Base-by-base conservation (phyloP, 2,113 vertebrate species). In the Uropsilus gracilis region DNA sequence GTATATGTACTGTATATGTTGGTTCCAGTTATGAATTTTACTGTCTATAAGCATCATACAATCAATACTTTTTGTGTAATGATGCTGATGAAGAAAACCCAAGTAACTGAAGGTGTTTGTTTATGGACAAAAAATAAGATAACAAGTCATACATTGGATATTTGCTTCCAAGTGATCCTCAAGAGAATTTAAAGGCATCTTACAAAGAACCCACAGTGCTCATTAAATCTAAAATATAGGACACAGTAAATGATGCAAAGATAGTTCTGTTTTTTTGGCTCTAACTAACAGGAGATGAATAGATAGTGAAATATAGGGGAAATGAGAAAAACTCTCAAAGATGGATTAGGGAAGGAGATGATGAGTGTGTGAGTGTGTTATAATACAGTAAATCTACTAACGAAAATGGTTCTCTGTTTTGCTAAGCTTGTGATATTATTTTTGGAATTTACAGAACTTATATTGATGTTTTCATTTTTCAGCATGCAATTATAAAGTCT, bases 241-340 rank as follows among this genome's bases (percentile, higher is more conserved):
- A 61, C 0, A 13, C 2, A n/a, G 18, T 30, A 6, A 8, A 64
- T 34, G 44, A 42, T 61, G 11, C 3, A 86, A 87, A 90, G 16
- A 50, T n/a, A 37, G 8, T 10, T n/a, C 3, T 66, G 46, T 6
- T 30, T 42, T 42, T 89, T 95, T 69, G 3, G 8, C 72, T 39
- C 48, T 81, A 66, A 39, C 3, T 39, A 37, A 69, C 17, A 53
- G 76, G 8, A 95, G 18, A 84, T 4, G 5, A 61, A n/a, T 2
- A 68, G 81, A 85, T 44, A 76, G 18, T 61, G 1, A 12, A 50
- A 69, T 30, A 57, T 4, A 93, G 46, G 66, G 4, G 37, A 91
- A 68, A 77, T 89, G n/a, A 94, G 72, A 3, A 92, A 88, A 92
- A 46, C 3, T 48, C 8, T 8, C 73, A 93, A 89, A 46, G 8